These are phyloP conservation scores for Xenopus laevis DNA, from an alignment of 2,113 vertebrate genomes.

Conservation along the genomic window DNA sequence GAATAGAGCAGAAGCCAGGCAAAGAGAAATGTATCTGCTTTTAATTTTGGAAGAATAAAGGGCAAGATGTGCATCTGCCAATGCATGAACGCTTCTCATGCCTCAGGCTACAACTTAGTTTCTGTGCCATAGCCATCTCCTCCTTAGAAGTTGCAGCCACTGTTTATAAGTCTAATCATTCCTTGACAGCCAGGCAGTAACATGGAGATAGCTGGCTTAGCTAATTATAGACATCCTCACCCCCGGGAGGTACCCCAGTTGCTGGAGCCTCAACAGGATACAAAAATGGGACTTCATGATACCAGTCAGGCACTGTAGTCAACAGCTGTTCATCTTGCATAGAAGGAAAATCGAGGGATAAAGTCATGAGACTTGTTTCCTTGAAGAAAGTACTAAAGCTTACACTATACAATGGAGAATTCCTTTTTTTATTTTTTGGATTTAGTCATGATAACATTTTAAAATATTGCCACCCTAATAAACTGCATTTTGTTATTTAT, in stretches of 20 bases:
- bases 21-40: conserved; percentile 1
- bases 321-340: conserved; percentile 67
- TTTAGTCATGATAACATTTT: too few species aligned
- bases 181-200: conserved; percentile 55
- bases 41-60: not conserved
- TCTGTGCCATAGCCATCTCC: conserved; percentile 25
- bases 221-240: conserved; percentile 68
- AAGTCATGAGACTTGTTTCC: conserved; percentile 44
- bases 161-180: conserved; percentile 30
- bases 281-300: conserved; percentile 68
- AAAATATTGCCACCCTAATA: too few species aligned
- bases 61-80: not conserved
- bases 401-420: too few species aligned
- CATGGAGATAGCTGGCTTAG: conserved; percentile 53
- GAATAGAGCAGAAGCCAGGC: conserved; percentile 14
- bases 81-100: conserved; percentile 46
- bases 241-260: conserved; percentile 65
- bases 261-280: conserved; percentile 66
- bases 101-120: conserved; percentile 32
- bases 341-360: conserved; percentile 51
- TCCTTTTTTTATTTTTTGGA: too few species aligned
- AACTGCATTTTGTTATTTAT: too few species aligned
- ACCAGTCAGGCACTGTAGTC: conserved; percentile 68
- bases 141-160: conserved; percentile 8
- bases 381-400: too few species aligned